Base-by-base conservation (phyloP, 2,113 vertebrate species). In the Aspidoscelis tigris region DNA sequence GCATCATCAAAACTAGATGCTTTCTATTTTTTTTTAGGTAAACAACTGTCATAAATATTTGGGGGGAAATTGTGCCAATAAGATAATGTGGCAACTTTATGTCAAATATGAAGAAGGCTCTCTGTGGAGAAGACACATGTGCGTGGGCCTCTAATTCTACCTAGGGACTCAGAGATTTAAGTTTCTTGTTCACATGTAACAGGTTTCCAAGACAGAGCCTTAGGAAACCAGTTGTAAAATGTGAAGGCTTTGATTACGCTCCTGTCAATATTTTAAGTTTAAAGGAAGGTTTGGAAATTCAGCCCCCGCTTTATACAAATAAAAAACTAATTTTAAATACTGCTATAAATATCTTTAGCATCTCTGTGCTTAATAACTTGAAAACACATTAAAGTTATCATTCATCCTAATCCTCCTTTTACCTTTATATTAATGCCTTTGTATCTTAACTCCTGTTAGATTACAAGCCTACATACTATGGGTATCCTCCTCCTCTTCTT, bases 111-210 rank as follows among this genome's bases (percentile, higher is more conserved):
- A 84, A 76, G 86, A 43, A 72, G 16, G 74, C 71, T 85, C 71
- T 70, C 61, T n/a, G 9, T 0, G 4, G 71, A 89, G 84, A 82
- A 26, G 9, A 61, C 76, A 76, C 71, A 87, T 91, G 84, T 88
- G 61, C 76, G n/a, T 64, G 1, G 6, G 76, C 64, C 84, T 88
- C 88, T 86, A 85, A 89, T 61, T 69, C 80, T 81, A 76, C 74
- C 83, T 80, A 77, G 12, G 0, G 24, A 91, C 75, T 39, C 4
- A 2, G 14, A 0, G 0, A 41, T 50, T 80, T 80, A 8, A 0
- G 33, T 83, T 90, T 90, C 86, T 88, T 87, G 70, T 88, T 88
- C 83, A 88, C 80, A 90, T 90, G 90, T 92, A 90, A 90, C 90
- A 90, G 76, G 82, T 90, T 94, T 94, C 93, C 83, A 81, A 90